Evolutionary conservation across 2,113 vertebrate species (phyloP).

Genomic region (Upupa epops): DNA sequence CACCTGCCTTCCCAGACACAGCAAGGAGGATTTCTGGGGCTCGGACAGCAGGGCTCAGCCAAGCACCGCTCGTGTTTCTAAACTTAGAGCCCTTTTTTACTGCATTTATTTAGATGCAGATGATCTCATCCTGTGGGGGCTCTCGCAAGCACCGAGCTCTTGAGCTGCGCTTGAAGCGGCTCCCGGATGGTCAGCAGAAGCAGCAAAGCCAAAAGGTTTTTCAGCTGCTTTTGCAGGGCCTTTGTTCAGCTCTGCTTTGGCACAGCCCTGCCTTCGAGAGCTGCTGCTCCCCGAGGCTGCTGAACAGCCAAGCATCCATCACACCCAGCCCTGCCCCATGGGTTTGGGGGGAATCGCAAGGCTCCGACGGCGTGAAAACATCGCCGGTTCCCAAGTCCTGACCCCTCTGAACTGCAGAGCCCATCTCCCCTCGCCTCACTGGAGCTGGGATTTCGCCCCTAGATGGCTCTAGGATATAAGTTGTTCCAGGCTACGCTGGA

Average conservation of each 20-base stretch:
- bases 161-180: not conserved
- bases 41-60: not conserved
- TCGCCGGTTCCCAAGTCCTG: not conserved
- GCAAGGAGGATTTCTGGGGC: not conserved
- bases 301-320: not conserved
- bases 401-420: not conserved
- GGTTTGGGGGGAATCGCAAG: not conserved
- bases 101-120: not conserved
- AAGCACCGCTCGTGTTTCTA: rapidly evolving
- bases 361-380: rapidly evolving
- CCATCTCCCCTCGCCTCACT: not conserved
- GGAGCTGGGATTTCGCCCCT: slow-evolving; percentile 58
- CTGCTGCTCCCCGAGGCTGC: rapidly evolving
- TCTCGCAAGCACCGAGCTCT: not conserved
- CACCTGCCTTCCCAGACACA: not conserved
- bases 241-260: not conserved
- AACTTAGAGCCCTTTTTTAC: not conserved
- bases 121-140: not conserved
- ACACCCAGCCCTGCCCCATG: rapidly evolving
- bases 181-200: not conserved
- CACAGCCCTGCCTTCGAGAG: not conserved
- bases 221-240: not conserved
- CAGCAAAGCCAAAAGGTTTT: not conserved
- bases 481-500: slow-evolving; percentile 32
- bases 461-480: slow-evolving; percentile 69